Percentiles rank a stretch among this genome's conserved stretches.
phyloP scores from a whole-genome alignment of 2,113 vertebrate genomes.

The Oreochromis spilurus region DNA sequence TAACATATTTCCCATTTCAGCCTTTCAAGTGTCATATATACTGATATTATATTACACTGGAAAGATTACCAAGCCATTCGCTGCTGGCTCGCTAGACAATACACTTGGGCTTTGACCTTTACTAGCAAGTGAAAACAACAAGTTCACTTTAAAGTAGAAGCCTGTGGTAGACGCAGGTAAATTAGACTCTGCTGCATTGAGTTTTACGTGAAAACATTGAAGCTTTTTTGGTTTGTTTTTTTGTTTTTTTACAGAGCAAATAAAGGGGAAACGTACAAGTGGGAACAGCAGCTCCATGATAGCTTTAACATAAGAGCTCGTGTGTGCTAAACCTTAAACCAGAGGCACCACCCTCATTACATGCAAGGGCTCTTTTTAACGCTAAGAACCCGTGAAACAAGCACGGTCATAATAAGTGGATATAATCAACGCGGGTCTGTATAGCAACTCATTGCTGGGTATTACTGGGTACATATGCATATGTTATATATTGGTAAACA shows the following conservation, averaged over 20 bases:
- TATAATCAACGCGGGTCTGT: neutral
- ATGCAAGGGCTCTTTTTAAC: constrained; percentile 44
- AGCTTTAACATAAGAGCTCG: constrained; percentile 18
- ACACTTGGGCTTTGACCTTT: constrained; percentile 46
- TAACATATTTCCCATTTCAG: constrained; percentile 23
- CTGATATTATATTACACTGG: constrained; percentile 12
- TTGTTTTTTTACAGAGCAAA: neutral
- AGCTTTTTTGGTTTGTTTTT: neutral
- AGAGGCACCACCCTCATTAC: constrained; percentile 39
- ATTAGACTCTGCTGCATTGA: neutral
- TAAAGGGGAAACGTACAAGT: neutral
- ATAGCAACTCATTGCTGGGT: neutral
- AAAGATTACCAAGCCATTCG: neutral
- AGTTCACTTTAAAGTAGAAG: neutral
- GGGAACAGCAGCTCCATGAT: neutral
- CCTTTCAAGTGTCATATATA: constrained; percentile 16
- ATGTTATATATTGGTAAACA: neutral
- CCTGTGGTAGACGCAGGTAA: neutral
- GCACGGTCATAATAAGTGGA: constrained; percentile 2
- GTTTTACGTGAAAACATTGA: neutral
- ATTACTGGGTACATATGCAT: neutral
- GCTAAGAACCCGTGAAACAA: constrained; percentile 56
- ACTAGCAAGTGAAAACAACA: constrained; percentile 9
- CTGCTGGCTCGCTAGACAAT: neutral
- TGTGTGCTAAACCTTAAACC: constrained; percentile 16